Base-by-base conservation (phyloP, 2,888 invertebrate genomes). In the Salpingus planirostris region DNA sequence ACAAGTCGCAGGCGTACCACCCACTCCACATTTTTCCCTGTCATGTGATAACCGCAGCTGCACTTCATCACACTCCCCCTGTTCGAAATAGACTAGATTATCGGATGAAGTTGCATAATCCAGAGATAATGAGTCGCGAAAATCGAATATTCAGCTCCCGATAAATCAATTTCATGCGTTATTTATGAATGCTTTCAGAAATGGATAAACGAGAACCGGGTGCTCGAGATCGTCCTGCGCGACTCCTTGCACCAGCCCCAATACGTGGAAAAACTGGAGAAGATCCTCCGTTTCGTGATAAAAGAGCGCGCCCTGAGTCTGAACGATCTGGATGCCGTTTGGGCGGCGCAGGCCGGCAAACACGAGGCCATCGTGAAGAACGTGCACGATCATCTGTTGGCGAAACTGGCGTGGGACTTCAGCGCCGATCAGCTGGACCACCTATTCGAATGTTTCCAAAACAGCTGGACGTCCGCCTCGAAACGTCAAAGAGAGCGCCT, bases 281-380 rank as follows among this genome's bases (percentile, higher is more conserved):
- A 95, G 70, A 95, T 97, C 61, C 76, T 97, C 49, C 78, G 96
- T 38, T 97, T 97, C 68, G 85, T 96, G 61, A 95, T 96, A 52
- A 96, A 96, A 63, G 90, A 90, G 60, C 78, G 83, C 48, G 84
- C 91, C 0, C 67, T 97, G 36, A 89, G 90, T 2, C 68, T 88
- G 29, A 83, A 85, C 46, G 96, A 97, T 64, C 71, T 97, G 49
- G 95, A 96, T 60, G 89, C 88, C 8, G 85, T 97, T 42, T 97
- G 96, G 96, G 86, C 87, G 32, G 95, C 96, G 2, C 96, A 96
- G 68, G 87, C 87, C 38, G 95, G 93, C 10, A 96, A 96, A 66
- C 96, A 96, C 63, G 96, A 96, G 64, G 95, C 95, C 5, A 97
- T 97, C 50, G 96, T 96, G 5, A 96, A 92, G 65, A 97, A 97